Evolutionary conservation across 2,113 vertebrate species (phyloP).

Genomic region (Erinaceus europaeus): DNA sequence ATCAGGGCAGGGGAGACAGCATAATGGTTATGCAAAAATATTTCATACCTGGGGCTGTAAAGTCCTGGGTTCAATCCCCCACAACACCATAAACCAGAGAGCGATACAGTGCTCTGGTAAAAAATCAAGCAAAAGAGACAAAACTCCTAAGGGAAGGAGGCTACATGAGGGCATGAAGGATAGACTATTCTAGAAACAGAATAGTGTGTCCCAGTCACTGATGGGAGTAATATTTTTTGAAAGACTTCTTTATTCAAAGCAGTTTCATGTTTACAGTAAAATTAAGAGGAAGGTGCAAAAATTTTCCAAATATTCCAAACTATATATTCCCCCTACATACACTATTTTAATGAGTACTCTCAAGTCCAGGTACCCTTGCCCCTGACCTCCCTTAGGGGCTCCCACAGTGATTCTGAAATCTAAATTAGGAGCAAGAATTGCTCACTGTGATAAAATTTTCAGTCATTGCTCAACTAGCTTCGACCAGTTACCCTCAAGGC

Average conservation of each 20-base stretch:
- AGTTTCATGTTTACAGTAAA: neutral
- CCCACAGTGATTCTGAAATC: neutral
- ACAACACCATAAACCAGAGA: no score
- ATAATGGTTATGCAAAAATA: no score
- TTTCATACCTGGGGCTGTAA: no score
- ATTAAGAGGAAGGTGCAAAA: neutral
- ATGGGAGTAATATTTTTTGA: neutral
- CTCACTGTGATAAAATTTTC: constrained; percentile 1
- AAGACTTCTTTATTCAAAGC: neutral
- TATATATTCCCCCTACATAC: neutral
- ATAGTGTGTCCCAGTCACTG: neutral
- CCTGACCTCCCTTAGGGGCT: neutral
- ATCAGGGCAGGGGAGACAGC: no score
- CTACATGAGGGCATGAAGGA: neutral
- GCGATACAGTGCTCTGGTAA: no score
- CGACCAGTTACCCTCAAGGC: neutral
- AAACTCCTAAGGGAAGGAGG: neutral
- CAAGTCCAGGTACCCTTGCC: neutral
- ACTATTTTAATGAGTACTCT: neutral
- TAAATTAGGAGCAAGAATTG: neutral
- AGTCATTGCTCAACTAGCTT: neutral
- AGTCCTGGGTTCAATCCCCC: no score
- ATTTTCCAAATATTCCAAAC: neutral
- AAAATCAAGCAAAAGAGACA: no score
- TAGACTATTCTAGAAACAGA: neutral